A percentile compares a stretch with the other conserved stretches of the same genome.
Evolutionary conservation across 2,113 vertebrate genomes (phyloP).

Genomic region (rabbit (Oryctolagus cuniculus)): mOryCun1.1 NC_091447.1:37962001-37962500

Average conservation of each 20-base stretch:
- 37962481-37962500: no score
- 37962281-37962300: conserved; percentile 20
- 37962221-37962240: conserved; percentile 30
- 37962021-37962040: conserved; percentile 38
- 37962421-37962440: no score
- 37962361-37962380: no score
- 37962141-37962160: conserved; percentile 62
- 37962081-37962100: conserved; percentile 66
- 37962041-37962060: conserved; percentile 42
- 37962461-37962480: no score
- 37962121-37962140: conserved; percentile 54
- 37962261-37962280: conserved; percentile 18
- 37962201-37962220: conserved; percentile 42
- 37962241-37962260: conserved; percentile 39
- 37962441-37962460: no score
- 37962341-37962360: no score
- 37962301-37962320: no score
- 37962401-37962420: no score
- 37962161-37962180: conserved; percentile 59
- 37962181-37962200: conserved; percentile 7
- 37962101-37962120: conserved; percentile 60
- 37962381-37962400: no score
- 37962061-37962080: conserved; percentile 60
- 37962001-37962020: conserved; percentile 58
- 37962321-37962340: no score